These are phyloP conservation scores for Hirundichthys speculiger DNA, from an alignment of 2,113 vertebrate species.

Conservation along the genomic window DNA sequence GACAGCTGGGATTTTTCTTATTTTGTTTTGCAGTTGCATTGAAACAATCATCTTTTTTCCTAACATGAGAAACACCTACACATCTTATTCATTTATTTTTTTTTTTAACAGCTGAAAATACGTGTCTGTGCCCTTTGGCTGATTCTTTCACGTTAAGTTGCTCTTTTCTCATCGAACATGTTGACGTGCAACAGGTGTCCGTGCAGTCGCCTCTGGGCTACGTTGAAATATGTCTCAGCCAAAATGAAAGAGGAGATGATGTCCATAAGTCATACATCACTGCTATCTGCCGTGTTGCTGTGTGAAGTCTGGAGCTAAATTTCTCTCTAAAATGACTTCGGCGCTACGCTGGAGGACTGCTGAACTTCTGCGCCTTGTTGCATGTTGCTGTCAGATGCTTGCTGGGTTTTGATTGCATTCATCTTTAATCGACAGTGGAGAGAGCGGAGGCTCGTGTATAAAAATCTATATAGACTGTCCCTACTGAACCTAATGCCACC, in stretches of 20 bases:
- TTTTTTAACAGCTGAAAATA: conserved; percentile 3
- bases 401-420: conserved; percentile 30
- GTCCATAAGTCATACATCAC: conserved; percentile 39
- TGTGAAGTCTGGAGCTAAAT: conserved; percentile 25
- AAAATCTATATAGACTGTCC: neutral
- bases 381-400: conserved; percentile 15
- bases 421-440: conserved; percentile 19
- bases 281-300: conserved; percentile 10
- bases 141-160: conserved; percentile 24
- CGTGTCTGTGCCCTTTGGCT: conserved; percentile 15
- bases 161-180: conserved; percentile 48
- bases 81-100: too few relatives aligned
- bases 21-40: too few relatives aligned
- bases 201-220: conserved; percentile 14
- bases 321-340: conserved; percentile 15
- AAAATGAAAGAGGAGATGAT: conserved; percentile 29
- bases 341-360: conserved; percentile 1
- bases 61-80: neutral
- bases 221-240: conserved; percentile 11
- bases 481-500: conserved; percentile 12
- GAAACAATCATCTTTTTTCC: neutral
- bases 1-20: too few relatives aligned
- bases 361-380: conserved; percentile 32
- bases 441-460: neutral
- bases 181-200: conserved; percentile 29